Base-by-base conservation (phyloP, 2,888 invertebrate genomes). In the Tipula unca region DNA sequence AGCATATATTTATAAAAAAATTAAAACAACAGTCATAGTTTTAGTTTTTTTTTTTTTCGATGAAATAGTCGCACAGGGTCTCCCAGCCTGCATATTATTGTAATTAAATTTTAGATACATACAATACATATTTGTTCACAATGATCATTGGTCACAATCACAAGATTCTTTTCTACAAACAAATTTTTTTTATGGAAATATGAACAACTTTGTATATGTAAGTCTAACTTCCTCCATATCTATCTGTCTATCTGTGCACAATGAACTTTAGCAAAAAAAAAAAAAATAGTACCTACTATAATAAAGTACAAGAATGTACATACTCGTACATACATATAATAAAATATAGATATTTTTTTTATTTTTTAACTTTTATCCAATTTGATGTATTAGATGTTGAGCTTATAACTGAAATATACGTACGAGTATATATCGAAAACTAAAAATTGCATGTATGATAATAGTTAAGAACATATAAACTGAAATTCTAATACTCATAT, bases 381-480 rank as follows among this genome's bases (percentile, higher is more conserved):
- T 69, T 69, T 69, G 69, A 69, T 69, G 69, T 69, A 69, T 69
- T 69, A 25, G 69, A 69, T 69, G 69, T 69, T 25, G 1, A 10
- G 69, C 69, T 69, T 69, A 69, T 69, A 48, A n/a, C n/a, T 48
- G 17, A 4, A 32, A 54, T 54, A 54, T 54, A 25, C 25, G 69
- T 25, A 25, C n/a, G n/a, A n/a, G n/a, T 2, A 48, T n/a, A 25
- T 1, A 69, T 25, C 20, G 25, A 69, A 20, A 20, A n/a, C n/a
- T 20, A 69, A 69, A 69, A 69, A 69, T 69, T 69, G 69, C 69
- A 69, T 69, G 69, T 69, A 69, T 69, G 69, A 69, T 69, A 69
- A 69, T 69, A 69, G 69, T 25, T 69, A 48, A 20, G 69, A 69
- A 69, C 69, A 25, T 42, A 8, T 17, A 54, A 5, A 54, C 69